These are phyloP conservation scores for Drosophila navojoa DNA, from an alignment of 1,140 invertebrate species.

Conservation along the genomic window DNA sequence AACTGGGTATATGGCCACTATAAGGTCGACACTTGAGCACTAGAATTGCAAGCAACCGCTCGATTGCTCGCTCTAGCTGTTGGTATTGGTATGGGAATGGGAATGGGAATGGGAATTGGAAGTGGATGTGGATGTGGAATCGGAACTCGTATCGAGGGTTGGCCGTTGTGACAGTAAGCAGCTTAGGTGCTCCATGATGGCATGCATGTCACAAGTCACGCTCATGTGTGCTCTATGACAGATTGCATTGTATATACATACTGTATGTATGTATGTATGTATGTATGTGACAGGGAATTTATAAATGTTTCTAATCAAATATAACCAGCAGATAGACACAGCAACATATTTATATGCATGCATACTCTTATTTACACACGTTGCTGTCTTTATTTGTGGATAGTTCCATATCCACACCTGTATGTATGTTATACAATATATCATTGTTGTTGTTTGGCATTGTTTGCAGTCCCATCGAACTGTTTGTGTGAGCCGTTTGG, in stretches of 20 bases:
- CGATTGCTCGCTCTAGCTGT: not conserved
- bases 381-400: not conserved
- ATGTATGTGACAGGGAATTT: conserved; percentile 16
- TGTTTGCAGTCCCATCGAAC: conserved; percentile 25
- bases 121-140: not conserved
- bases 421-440: conserved; percentile 8
- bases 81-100: too few relatives aligned
- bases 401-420: conserved; percentile 13
- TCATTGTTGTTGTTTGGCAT: conserved; percentile 33
- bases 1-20: conserved; percentile 35
- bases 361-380: too few relatives aligned
- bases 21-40: conserved; percentile 35
- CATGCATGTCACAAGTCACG: conserved; percentile 19
- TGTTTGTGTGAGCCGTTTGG: conserved; percentile 13
- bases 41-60: conserved; percentile 1
- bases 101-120: not conserved
- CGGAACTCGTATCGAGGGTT: not conserved
- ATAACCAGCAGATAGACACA: conserved; percentile 30
- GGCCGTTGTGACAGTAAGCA: conserved; percentile 12
- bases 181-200: conserved; percentile 17
- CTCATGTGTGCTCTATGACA: conserved; percentile 19
- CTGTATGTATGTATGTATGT: not conserved
- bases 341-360: conserved; percentile 7
- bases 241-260: not conserved
- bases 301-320: conserved; percentile 50